Conservation (phyloP, 2,888 invertebrate genomes). For the Agriopis aurantiaria region DNA sequence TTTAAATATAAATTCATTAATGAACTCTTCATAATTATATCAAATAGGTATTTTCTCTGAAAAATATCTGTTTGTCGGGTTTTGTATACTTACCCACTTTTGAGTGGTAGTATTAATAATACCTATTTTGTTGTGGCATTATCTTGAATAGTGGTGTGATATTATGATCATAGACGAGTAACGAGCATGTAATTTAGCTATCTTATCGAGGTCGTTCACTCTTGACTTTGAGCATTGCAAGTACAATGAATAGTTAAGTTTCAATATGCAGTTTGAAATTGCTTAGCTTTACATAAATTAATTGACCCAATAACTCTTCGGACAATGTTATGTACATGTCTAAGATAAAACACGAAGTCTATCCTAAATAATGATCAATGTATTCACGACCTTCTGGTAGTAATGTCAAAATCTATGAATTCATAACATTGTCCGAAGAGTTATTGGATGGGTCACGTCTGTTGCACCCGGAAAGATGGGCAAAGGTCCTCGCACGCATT, state of each 20-base stretch:
- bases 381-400: neutral
- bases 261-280: neutral
- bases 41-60: neutral
- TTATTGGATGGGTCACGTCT: no score
- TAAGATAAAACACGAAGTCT: neutral
- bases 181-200: constrained; percentile 62
- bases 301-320: no score
- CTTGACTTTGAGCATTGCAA: constrained; percentile 71
- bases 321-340: neutral
- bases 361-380: no score
- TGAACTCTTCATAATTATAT: neutral
- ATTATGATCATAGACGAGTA: constrained; percentile 60
- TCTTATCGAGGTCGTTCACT: constrained; percentile 81
- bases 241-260: neutral
- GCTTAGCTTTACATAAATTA: no score
- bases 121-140: constrained; percentile 28
- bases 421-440: neutral
- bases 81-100: constrained; percentile 3
- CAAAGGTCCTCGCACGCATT: no score
- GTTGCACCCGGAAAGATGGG: no score
- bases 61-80: constrained; percentile 3
- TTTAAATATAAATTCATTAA: constrained; percentile 3
- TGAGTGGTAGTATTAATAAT: constrained; percentile 10
- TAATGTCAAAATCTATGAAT: neutral
- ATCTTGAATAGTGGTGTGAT: constrained; percentile 49